These are phyloP conservation scores for Leptinotarsa tumamoca DNA, from an alignment of 2,888 invertebrate genomes.

Conservation along the genomic window DNA sequence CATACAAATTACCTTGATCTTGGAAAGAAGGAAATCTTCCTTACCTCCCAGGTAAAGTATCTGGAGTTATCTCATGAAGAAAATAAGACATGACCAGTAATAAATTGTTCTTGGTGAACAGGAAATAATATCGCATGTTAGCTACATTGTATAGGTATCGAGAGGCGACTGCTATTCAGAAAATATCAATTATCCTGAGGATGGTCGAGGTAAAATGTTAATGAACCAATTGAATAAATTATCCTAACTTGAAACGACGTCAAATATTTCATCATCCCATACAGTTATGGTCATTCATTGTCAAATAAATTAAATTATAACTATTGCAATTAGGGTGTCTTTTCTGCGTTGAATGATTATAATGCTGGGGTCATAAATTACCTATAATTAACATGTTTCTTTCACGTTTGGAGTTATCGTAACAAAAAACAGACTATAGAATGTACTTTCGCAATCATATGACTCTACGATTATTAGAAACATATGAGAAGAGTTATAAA, in stretches of 20 bases:
- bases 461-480: no score
- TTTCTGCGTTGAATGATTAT: background rate
- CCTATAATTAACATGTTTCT: background rate
- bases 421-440: no score
- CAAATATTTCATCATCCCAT: constrained; percentile 21
- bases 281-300: constrained; percentile 27
- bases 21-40: no score
- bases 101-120: constrained; percentile 20
- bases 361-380: constrained; percentile 9
- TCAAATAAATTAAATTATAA: constrained; percentile 23
- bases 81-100: constrained; percentile 10
- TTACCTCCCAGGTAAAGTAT: background rate
- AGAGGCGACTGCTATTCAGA: constrained; percentile 28
- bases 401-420: background rate
- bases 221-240: constrained; percentile 29
- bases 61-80: background rate
- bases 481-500: no score
- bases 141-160: constrained; percentile 14
- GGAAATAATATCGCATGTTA: constrained; percentile 28
- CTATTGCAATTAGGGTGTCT: background rate
- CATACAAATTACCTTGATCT: no score
- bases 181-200: constrained; percentile 30
- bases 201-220: constrained; percentile 30
- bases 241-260: constrained; percentile 23
- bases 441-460: no score